Evolutionary conservation across 2,888 invertebrate genomes (phyloP).

Genomic region (Anorthoa munda): DNA sequence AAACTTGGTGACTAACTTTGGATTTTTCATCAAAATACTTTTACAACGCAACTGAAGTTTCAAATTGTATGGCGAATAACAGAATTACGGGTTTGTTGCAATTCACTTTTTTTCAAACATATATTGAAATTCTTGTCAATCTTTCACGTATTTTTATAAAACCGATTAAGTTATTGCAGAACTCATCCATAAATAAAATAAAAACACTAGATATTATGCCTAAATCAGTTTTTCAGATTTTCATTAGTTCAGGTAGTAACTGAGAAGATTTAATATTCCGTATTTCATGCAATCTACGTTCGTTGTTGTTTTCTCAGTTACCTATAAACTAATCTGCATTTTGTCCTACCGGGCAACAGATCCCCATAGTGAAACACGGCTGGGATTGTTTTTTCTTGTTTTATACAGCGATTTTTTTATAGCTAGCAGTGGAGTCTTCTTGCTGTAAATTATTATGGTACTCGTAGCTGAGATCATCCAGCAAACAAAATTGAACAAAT

Average conservation of each 20-base stretch:
- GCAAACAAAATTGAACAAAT: too few species aligned
- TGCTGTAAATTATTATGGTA: slow-evolving; percentile 10
- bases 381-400: slow-evolving; percentile 16
- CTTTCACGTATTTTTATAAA: not conserved
- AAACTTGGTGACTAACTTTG: too few species aligned
- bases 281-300: not conserved
- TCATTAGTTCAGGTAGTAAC: not conserved
- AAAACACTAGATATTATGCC: not conserved
- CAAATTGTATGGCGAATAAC: not conserved
- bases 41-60: not conserved
- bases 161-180: not conserved
- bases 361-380: slow-evolving; percentile 4
- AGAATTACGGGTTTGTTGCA: not conserved
- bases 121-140: not conserved
- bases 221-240: not conserved
- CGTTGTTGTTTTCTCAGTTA: not conserved
- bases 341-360: slow-evolving; percentile 7
- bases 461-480: not conserved
- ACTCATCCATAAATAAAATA: not conserved
- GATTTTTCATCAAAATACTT: not conserved
- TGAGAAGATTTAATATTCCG: not conserved
- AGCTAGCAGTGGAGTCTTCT: slow-evolving; percentile 21
- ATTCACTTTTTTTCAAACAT: not conserved
- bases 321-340: slow-evolving; percentile 4
- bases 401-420: slow-evolving; percentile 3